Conservation (phyloP, 2,888 invertebrate genomes). For the Omphaloscelis lunosa region DNA sequence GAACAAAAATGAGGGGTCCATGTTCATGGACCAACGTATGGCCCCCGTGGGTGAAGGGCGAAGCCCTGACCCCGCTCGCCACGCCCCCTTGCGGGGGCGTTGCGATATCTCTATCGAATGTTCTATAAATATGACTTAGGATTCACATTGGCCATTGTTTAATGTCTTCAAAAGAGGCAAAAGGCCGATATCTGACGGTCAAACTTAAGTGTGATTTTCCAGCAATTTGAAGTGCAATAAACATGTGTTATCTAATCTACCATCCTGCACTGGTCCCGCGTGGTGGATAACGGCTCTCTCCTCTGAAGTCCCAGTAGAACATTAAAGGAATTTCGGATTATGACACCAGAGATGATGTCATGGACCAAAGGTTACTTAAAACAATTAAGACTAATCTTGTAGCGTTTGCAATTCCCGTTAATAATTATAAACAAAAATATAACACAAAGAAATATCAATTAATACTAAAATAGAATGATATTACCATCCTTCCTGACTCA, state of each 20-base stretch:
- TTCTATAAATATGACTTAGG: background rate
- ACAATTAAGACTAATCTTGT: constrained; percentile 19
- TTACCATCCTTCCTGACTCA: constrained; percentile 8
- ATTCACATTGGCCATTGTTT: background rate
- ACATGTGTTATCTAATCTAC: background rate
- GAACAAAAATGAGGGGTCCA: too few relatives aligned
- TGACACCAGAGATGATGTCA: background rate
- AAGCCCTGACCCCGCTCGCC: too few relatives aligned
- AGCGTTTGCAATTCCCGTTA: background rate
- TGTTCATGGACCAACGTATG: too few relatives aligned
- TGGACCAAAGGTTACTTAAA: background rate
- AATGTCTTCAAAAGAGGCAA: background rate
- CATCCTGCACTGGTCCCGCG: background rate
- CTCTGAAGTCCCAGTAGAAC: background rate
- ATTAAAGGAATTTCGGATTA: background rate
- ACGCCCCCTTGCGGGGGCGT: too few relatives aligned
- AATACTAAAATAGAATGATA: background rate
- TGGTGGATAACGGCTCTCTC: background rate
- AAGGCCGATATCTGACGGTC: background rate
- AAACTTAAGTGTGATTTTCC: background rate
- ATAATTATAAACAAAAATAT: background rate
- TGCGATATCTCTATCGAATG: too few relatives aligned
- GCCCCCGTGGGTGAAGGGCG: too few relatives aligned
- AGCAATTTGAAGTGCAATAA: background rate
- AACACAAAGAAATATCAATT: background rate